Percentiles rank a stretch among this genome's conserved stretches.
Conservation (phyloP, 2,888 invertebrate genomes). For the Volucella inflata region DNA sequence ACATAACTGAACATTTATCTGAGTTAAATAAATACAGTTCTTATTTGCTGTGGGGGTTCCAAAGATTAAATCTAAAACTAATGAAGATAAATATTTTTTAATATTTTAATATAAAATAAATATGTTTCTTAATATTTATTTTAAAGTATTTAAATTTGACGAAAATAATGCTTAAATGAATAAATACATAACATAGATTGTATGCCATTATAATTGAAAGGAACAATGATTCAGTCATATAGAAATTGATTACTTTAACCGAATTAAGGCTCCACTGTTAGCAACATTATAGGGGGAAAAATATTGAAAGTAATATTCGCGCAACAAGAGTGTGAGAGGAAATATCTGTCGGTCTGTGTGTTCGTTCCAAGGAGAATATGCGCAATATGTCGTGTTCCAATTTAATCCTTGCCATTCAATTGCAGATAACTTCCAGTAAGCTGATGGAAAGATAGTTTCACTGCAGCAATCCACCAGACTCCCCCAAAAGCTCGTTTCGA, state of each 20-base stretch:
- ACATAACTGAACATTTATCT: no score
- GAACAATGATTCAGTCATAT: no score
- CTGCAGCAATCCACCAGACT: conserved; percentile 71
- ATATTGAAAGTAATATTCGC: background rate
- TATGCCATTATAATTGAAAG: no score
- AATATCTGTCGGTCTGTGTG: conserved; percentile 16
- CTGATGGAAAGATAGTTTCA: conserved; percentile 71
- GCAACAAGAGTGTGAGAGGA: conserved; percentile 24
- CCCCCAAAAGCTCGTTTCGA: conserved; percentile 54
- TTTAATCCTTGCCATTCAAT: conserved; percentile 67
- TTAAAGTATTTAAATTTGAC: no score
- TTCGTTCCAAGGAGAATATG: conserved; percentile 53
- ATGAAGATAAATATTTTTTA: no score
- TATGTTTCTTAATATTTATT: no score
- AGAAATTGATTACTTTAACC: background rate
- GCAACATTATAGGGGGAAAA: background rate
- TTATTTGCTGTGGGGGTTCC: no score
- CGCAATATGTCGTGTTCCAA: conserved; percentile 58
- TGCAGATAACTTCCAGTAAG: conserved; percentile 71
- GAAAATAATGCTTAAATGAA: no score
- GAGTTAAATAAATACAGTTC: no score
- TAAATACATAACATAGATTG: no score
- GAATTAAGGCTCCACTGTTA: conserved; percentile 27
- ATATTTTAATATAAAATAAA: no score
- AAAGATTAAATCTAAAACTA: no score